Evolutionary conservation across 1,140 invertebrate species (phyloP), one percentile per base, ranked within the genome.

Genomic region (Vanessa tameamea): DNA sequence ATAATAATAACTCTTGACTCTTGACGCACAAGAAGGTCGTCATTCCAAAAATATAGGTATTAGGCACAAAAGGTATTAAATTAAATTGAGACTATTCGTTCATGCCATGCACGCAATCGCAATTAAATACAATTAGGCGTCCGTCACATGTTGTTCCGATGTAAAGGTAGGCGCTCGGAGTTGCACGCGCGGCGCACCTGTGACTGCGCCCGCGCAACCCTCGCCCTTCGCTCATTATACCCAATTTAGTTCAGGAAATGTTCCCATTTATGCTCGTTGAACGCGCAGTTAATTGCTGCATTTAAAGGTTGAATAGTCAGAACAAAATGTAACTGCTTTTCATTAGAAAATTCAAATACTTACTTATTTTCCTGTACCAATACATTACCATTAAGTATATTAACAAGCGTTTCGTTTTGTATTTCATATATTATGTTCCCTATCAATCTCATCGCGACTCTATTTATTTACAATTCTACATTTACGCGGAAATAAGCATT

Each of bases 241-340:
- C 84, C 86, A 90, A 89, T 89, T 91, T 89, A 84, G 79, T 77
- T 72, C 74, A 84, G 81, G 85, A 88, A 91, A 88, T 84, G 82
- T 82, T 84, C 82, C 82, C 81, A 84, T 88, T 87, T 85, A 87
- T 84, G 84, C 84, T 89, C 78, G 82, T 85, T 88, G 80, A 86
- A 88, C 84, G 86, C 78, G 77, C 78, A 80, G 74, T 78, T 84
- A 82, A 87, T 88, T 85, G 85, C 80, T 74, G 64, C 76, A 78
- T 81, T 82, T 84, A 82, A 84, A 79, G 74, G 79, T 74, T 81
- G 73, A 81, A 74, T 81, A 82, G 78, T 78, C 73, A 76, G 65
- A 73, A 47, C 59, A 48, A 75, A 72, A 72, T 81, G 72, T 76
- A 64, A 59, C 67, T 74, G 71, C 77, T 69, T 76, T 75, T 81